Evolutionary conservation across 2,797 vertebrate species (phyloP).

Genomic region (Rallus crepitans): DNA sequence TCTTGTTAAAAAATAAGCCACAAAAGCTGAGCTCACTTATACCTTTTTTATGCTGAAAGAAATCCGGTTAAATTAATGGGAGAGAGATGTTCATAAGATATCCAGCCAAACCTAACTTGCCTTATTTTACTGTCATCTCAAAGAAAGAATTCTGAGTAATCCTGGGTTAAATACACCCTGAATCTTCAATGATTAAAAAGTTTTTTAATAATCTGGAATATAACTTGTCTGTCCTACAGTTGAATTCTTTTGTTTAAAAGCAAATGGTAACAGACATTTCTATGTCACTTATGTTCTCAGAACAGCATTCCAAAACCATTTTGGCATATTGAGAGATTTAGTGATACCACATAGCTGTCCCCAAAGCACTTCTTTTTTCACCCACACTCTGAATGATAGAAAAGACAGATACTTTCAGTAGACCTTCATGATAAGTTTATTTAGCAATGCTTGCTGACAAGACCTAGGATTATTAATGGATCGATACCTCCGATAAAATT

Average conservation of each 20-base stretch:
- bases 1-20: neutral
- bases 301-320: neutral
- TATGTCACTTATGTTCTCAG: neutral
- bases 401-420: neutral
- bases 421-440: neutral
- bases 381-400: neutral
- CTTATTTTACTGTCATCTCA: neutral
- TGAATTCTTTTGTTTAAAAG: neutral
- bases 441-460: neutral
- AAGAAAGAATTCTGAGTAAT: neutral
- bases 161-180: neutral
- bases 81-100: neutral
- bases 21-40: neutral
- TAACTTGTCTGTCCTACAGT: neutral
- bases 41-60: neutral
- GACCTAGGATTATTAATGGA: neutral
- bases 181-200: neutral
- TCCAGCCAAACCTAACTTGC: neutral
- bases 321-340: neutral
- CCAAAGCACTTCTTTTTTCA: neutral
- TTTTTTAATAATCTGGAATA: neutral
- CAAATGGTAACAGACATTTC: neutral
- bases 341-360: neutral
- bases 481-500: neutral
- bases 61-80: neutral